Conservation (phyloP, 2,797 vertebrate genomes). For the Gallirallus australis region DNA sequence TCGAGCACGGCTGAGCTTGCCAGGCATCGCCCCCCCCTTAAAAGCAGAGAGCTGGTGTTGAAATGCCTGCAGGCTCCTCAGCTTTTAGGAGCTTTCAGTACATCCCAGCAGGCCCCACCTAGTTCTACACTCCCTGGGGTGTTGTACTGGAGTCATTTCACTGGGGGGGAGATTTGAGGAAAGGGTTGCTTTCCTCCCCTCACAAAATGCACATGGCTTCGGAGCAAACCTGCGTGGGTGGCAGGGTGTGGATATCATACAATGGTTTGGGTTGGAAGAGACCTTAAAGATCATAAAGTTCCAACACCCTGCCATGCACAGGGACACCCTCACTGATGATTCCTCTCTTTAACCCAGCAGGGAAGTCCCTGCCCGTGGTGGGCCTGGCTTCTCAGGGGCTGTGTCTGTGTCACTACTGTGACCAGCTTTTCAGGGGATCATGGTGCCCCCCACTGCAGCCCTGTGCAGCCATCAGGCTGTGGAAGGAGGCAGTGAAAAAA, state of each 20-base stretch:
- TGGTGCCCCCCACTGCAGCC: neutral
- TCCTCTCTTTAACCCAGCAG: neutral
- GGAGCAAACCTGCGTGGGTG: neutral
- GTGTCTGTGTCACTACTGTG: neutral
- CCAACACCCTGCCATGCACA: no score
- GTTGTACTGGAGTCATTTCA: neutral
- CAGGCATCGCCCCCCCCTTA: neutral
- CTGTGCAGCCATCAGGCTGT: neutral
- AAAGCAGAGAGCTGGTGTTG: neutral
- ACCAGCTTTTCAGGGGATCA: neutral
- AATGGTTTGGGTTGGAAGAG: no score
- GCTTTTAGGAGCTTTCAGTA: neutral
- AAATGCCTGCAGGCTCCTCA: neutral
- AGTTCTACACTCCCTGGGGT: neutral
- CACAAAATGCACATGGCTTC: neutral
- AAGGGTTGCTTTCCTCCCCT: neutral
- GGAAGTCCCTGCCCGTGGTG: neutral
- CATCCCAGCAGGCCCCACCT: neutral
- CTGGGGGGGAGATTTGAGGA: neutral
- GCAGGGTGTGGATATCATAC: neutral
- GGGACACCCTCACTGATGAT: neutral
- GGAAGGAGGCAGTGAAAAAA: neutral
- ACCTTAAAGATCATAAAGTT: no score
- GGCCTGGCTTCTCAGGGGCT: neutral
- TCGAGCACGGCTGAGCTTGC: rapidly evolving